Evolutionary conservation across 2,888 invertebrate genomes (phyloP), one percentile per base, ranked within the genome.

Genomic region (Elegia similella): DNA sequence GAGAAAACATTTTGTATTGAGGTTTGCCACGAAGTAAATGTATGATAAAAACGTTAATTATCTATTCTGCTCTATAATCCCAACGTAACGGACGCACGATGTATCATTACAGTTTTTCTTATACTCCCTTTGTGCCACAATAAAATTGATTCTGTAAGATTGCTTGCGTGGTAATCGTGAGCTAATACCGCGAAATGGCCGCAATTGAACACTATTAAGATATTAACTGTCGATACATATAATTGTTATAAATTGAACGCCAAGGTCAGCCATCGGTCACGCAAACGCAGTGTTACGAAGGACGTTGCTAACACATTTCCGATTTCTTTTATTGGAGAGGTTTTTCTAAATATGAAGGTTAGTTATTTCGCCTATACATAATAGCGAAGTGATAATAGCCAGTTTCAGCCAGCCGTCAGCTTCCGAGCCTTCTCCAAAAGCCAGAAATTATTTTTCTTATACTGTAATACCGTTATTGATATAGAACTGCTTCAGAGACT

Each of bases 201-300:
- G 17, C 42, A 52, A 52, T 52, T 42, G 23, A 1, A 42, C 7
- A 7, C 52, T 7, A 38, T 23, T 17, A 23, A 17, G 52, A 12
- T 38, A 42, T 42, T 52, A 29, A 16, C 17, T 7, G 42, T 42
- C 42, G 42, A 52, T 52, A 46, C 46, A 46, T 38, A 52, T 52
- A 42, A 52, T 23, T 52, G 52, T 17, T 52, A 42, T 42, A 23
- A 52, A 52, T 52, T 52, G 52, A 2, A 34, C n/a, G 13, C 10
- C 38, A 13, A 52, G 42, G 52, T 52, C 42, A n/a, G 42, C 16
- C 34, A 16, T n/a, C 52, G 42, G 52, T 52, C 52, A 52, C 42
- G 52, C 17, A 12, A 47, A 38, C 38, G n/a, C 38, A n/a, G 38
- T 13, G 47, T 29, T 29, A 29, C 47, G 29, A 47, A 47, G 47